Conservation (phyloP, 35 echinoderm and acorn worm genomes). For the Nesometra sesokonis region DNA sequence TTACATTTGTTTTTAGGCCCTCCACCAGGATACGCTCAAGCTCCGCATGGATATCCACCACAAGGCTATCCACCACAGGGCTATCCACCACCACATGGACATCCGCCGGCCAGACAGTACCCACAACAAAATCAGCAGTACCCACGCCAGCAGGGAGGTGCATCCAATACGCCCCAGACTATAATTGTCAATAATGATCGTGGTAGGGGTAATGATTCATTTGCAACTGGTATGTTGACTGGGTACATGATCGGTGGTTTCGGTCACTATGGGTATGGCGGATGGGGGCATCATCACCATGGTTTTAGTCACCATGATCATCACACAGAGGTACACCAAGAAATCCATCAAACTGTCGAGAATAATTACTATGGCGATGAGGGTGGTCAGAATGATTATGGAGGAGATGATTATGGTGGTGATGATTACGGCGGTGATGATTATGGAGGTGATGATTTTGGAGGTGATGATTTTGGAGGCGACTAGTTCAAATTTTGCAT, state of each 20-base stretch:
- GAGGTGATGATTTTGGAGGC: background rate
- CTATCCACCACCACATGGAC: background rate
- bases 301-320: background rate
- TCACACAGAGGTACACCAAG: background rate
- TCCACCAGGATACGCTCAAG: background rate
- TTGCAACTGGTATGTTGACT: background rate
- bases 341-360: background rate
- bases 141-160: background rate
- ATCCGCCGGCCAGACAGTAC: background rate
- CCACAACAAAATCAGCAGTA: background rate
- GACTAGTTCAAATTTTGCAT: background rate
- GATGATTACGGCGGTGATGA: background rate
- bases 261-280: background rate
- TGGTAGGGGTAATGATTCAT: background rate
- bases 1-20: background rate
- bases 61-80: background rate
- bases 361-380: background rate
- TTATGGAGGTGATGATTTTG: background rate
- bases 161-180: background rate
- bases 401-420: background rate
- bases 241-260: background rate
- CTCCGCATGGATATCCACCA: too few species aligned
- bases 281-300: background rate
- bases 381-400: background rate
- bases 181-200: background rate